Evolutionary conservation across 92 coral and sea anemone genomes (phyloP), one percentile per base, ranked within the genome.

Genomic region (Chrysogorgia sp.): DNA sequence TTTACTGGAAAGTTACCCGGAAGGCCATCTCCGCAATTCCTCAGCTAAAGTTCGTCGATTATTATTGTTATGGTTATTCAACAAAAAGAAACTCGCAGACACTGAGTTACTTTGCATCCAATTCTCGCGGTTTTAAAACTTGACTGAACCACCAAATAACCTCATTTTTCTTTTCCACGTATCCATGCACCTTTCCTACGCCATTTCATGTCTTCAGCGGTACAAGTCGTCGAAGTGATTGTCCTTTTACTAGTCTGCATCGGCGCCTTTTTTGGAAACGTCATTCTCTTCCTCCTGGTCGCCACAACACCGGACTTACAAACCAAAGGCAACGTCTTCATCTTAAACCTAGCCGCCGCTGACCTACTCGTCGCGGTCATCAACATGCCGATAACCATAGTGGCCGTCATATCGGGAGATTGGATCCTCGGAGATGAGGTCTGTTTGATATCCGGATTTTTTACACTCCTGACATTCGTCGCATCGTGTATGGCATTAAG

Each of bases 321-420:
- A 59, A 91, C 97, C 22, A 62, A 86, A 45, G 77, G 87, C 0
- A 93, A 93, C 56, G 78, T 83, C 7, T 89, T 81, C 45, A 83
- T 93, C 19, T 86, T 93, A 4, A 93, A 93, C 20, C 93, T 93
- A 47, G 94, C 98, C 40, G 75, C 85, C 30, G 98, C 98, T 14
- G 98, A 93, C 79, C 56, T 93, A 19, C 62, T 93, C 10, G 96
- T 91, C 30, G 74, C 96, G 30, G 60, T 85, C 58, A 66, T 88
- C 76, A 93, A 90, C 86, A 93, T 93, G 86, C 98, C 98, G 10
- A 76, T 93, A n/a, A 91, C 96, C 49, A 87, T 80, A 5, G 77
- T 82, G 17, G 87, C 90, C 10, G 82, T 89, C 31, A 49, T 91
- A 32, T 12, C 76, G 21, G 62, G 76, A 2, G 63, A 83, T 30